Conservation (phyloP, 2,113 vertebrate genomes). For the Melierax canorus region DNA sequence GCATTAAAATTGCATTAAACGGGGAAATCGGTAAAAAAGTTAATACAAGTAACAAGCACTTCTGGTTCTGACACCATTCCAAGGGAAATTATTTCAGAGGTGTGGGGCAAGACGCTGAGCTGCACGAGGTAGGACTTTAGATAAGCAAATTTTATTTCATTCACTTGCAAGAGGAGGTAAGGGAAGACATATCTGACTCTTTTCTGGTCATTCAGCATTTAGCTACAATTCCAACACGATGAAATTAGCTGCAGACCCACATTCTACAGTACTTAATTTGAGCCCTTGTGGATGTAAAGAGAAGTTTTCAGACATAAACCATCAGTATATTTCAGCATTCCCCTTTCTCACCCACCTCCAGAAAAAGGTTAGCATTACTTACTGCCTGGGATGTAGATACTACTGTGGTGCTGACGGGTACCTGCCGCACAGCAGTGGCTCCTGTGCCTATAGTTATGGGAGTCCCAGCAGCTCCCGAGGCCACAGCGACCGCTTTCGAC, state of each 20-base stretch:
- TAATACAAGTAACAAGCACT: not conserved
- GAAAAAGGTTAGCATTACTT: constrained; percentile 56
- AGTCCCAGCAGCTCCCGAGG: constrained; percentile 75
- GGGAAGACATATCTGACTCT: not conserved
- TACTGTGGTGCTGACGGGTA: constrained; percentile 86
- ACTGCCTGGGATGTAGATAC: constrained; percentile 87
- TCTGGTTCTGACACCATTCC: not conserved
- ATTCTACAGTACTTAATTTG: not conserved
- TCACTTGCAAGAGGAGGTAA: not conserved
- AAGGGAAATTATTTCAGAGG: not conserved
- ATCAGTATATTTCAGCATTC: not conserved
- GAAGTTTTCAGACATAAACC: not conserved
- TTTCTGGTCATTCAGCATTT: not conserved
- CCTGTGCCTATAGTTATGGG: constrained; percentile 83
- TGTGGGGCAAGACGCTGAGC: not conserved
- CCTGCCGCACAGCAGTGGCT: constrained; percentile 85
- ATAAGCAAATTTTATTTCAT: not conserved
- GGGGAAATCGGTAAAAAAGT: not conserved
- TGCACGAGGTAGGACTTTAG: not conserved
- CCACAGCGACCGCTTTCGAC: constrained; percentile 82
- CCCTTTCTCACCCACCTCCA: not conserved
- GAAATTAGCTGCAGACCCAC: not conserved
- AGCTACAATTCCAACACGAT: not conserved
- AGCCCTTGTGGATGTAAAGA: not conserved
- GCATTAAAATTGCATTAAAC: not conserved